phyloP scores from a whole-genome alignment of 2,797 vertebrate genomes.

The Crypturellus tataupa region DNA sequence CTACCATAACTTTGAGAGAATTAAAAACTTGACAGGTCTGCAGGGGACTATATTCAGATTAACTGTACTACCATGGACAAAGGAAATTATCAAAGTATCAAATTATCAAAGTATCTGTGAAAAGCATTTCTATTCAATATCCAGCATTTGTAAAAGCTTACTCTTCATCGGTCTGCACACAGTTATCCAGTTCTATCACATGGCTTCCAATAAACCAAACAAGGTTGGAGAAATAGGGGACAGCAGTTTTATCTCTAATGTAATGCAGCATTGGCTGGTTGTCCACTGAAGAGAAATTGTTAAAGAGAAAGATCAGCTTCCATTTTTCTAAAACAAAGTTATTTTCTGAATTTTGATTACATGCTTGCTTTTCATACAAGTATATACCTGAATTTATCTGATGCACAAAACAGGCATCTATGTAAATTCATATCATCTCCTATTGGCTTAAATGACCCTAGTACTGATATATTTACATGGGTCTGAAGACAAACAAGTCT shows the following conservation, averaged over 20 bases:
- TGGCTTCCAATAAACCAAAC: constrained; percentile 99
- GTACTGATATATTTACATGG: constrained; percentile 26
- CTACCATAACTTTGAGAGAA: background rate
- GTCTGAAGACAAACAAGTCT: constrained; percentile 13
- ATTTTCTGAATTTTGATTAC: constrained; percentile 32
- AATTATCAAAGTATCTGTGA: background rate
- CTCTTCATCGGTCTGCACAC: constrained; percentile 98
- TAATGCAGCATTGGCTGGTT: constrained; percentile 99
- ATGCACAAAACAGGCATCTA: constrained; percentile 47
- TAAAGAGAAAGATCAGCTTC: constrained; percentile 34
- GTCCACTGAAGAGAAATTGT: constrained; percentile 87
- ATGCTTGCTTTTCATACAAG: constrained; percentile 9
- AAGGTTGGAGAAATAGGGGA: constrained; percentile 98
- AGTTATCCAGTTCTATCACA: constrained; percentile 97
- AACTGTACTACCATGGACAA: background rate
- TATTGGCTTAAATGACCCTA: constrained; percentile 34
- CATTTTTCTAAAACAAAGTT: background rate
- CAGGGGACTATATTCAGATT: background rate
- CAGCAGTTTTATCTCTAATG: constrained; percentile 97
- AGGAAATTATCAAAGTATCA: background rate
- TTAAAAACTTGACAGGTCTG: background rate
- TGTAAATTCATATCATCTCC: constrained; percentile 4
- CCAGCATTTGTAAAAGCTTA: constrained; percentile 79
- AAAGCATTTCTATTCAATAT: background rate
- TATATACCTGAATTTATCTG: background rate